Evolutionary conservation across 2,888 invertebrate species (phyloP).

Genomic region (Nephrotoma appendiculata): DNA sequence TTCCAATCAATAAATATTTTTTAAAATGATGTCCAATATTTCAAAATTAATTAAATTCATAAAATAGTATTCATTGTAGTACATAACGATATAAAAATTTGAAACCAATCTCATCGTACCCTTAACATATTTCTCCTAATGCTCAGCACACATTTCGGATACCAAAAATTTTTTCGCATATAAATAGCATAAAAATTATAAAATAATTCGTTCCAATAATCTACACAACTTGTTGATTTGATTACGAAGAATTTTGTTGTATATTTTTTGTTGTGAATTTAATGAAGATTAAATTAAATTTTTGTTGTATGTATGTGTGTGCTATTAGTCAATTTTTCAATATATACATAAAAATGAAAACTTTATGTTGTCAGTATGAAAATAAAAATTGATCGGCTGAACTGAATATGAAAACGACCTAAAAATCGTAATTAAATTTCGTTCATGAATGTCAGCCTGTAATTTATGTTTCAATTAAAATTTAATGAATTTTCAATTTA

Average conservation of each 20-base stretch:
- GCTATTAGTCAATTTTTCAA: not conserved
- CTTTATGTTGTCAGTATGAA: too few species aligned
- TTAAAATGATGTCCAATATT: not conserved
- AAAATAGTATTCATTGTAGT: not conserved
- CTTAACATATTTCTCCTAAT: not conserved
- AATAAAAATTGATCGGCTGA: too few species aligned
- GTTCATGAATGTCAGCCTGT: too few species aligned
- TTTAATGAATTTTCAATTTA: too few species aligned
- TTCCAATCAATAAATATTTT: not conserved
- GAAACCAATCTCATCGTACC: not conserved
- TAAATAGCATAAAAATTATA: not conserved
- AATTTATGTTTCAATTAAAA: too few species aligned
- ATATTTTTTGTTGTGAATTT: not conserved
- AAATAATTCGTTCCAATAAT: not conserved
- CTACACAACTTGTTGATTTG: not conserved
- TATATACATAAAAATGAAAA: too few species aligned
- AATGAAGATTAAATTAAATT: not conserved
- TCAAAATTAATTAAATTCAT: not conserved
- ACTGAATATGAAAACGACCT: too few species aligned
- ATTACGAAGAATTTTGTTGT: not conserved
- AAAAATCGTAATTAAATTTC: too few species aligned
- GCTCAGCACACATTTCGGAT: not conserved
- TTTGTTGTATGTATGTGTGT: not conserved
- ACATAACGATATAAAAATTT: not conserved
- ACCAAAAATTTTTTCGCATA: not conserved